Percentiles rank a stretch among this genome's conserved stretches.
phyloP scores from a whole-genome alignment of 2,113 vertebrate species.

The Dipodomys spectabilis region DNA sequence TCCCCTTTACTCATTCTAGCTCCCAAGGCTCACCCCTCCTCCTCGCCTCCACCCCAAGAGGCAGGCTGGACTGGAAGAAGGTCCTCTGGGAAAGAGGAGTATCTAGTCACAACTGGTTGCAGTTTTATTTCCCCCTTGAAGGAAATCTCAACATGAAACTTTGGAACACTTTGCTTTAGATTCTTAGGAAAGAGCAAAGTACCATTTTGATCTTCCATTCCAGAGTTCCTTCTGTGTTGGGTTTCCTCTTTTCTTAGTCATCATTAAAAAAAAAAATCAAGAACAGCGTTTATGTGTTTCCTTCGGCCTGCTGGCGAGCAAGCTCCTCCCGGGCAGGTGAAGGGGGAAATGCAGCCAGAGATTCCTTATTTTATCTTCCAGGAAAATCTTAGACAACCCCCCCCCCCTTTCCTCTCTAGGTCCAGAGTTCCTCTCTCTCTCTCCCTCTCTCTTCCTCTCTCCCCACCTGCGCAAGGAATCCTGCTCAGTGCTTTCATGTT shows the following conservation, averaged over 20 bases:
- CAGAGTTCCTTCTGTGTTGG: background rate
- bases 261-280: background rate
- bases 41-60: too few species aligned
- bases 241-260: conserved; percentile 1
- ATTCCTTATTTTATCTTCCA: conserved; percentile 74
- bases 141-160: conserved; percentile 58
- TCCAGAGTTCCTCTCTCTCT: background rate
- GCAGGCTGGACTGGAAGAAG: conserved; percentile 16
- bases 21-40: conserved; percentile 57
- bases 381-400: conserved; percentile 74
- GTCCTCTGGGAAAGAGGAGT: conserved; percentile 63
- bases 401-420: conserved; percentile 74
- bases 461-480: conserved; percentile 10
- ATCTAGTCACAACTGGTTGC: conserved; percentile 81
- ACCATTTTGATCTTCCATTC: background rate
- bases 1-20: background rate
- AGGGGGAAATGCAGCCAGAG: conserved; percentile 66
- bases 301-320: conserved; percentile 63
- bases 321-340: conserved; percentile 59
- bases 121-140: background rate
- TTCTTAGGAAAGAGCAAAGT: conserved; percentile 14
- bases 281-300: background rate
- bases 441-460: background rate
- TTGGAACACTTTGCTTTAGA: conserved; percentile 44
- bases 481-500: conserved; percentile 77